phyloP scores from a whole-genome alignment of 2,113 vertebrate species.

The Centrocercus urophasianus region DNA sequence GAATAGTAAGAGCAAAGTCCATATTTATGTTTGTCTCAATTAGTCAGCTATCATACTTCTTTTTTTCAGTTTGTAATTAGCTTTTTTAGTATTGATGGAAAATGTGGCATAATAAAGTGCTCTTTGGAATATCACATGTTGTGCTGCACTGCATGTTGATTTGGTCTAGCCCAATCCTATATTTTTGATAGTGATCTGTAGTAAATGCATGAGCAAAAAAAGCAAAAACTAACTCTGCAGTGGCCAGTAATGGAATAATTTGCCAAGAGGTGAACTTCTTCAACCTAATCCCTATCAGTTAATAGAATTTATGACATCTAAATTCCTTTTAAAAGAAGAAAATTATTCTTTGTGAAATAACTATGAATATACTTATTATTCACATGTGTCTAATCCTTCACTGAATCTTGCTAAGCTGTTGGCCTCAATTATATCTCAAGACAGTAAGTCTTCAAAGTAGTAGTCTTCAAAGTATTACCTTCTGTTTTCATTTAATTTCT shows the following conservation, averaged over 20 bases:
- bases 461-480: not conserved
- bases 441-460: not conserved
- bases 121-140: not conserved
- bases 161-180: accelerated
- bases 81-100: not conserved
- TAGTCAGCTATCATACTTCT: not conserved
- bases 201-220: not conserved
- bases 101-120: not conserved
- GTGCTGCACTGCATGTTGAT: accelerated
- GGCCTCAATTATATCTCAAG: not conserved
- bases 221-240: not conserved
- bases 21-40: not conserved
- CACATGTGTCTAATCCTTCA: not conserved
- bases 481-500: not conserved
- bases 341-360: not conserved
- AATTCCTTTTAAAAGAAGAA: not conserved
- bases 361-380: not conserved
- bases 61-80: not conserved
- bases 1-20: not conserved
- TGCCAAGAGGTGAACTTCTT: not conserved
- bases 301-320: not conserved
- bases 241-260: not conserved
- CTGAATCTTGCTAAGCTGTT: constrained; percentile 1
- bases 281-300: not conserved
- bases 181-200: not conserved